phyloP scores from a whole-genome alignment of 2,113 vertebrate species.

The Syngnathus floridae region DNA sequence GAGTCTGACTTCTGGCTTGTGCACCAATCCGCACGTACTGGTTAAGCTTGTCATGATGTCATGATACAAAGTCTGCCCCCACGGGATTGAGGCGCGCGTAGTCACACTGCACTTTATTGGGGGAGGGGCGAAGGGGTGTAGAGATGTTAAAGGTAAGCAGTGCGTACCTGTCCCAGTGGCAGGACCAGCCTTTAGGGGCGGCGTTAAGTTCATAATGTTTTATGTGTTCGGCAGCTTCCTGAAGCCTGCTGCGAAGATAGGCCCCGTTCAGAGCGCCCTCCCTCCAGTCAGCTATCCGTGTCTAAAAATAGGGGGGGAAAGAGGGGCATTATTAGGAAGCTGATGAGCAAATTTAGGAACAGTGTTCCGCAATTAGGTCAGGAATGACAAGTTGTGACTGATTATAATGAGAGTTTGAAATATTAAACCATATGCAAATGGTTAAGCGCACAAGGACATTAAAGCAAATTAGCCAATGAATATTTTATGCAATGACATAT shows the following conservation, averaged over 20 bases:
- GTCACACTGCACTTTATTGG: constrained; percentile 71
- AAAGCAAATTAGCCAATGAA: constrained; percentile 37
- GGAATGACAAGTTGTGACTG: constrained; percentile 33
- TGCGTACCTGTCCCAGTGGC: constrained; percentile 99
- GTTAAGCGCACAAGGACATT: constrained; percentile 29
- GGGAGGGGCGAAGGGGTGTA: constrained; percentile 75
- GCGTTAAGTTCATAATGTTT: constrained; percentile 99
- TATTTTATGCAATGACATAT: constrained; percentile 37
- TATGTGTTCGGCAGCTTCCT: constrained; percentile 98
- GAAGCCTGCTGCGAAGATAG: constrained; percentile 96
- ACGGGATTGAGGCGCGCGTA: constrained; percentile 51
- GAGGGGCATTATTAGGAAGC: not conserved
- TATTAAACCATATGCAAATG: constrained; percentile 44
- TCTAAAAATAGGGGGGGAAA: constrained; percentile 63
- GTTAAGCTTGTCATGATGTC: constrained; percentile 64
- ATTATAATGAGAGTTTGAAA: constrained; percentile 56
- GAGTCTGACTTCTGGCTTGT: constrained; percentile 57
- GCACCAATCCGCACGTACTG: constrained; percentile 55
- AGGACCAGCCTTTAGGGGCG: constrained; percentile 99
- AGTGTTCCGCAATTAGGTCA: constrained; percentile 27
- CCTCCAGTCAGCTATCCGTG: constrained; percentile 95
- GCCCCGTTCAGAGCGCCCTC: constrained; percentile 95
- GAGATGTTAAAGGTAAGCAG: constrained; percentile 98
- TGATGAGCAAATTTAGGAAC: constrained; percentile 18
- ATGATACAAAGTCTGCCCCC: constrained; percentile 62